Evolutionary conservation across 2,888 invertebrate genomes (phyloP), one percentile per base, ranked within the genome.

Genomic region (Pseudanteris insignis): DNA sequence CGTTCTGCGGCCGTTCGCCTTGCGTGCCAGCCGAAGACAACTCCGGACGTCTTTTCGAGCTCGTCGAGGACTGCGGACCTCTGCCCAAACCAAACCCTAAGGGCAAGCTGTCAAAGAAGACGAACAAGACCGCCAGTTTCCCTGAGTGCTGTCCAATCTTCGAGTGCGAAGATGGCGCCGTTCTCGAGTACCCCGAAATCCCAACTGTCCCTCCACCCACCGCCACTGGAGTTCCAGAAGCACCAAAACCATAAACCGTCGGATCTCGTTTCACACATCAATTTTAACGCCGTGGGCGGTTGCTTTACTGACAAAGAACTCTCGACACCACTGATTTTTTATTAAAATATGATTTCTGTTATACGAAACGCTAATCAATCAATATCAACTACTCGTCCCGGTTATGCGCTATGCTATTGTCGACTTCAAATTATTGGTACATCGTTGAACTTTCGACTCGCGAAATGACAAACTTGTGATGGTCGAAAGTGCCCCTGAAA

Each of bases 1-100:
- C 94, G 2, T 94, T 94, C 88, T 94, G 94, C 75, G 94, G 94
- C n/a, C 88, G 91, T 67, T 91, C 92, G 70, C 92, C 91, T 47
- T 94, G 94, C 81, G 90, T 92, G 2, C 84, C 88, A 68, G 88
- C 89, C 67, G 90, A 91, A 65, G 90, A 91, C 76, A 84, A 85
- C 66, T 86, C 89, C 21, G 87, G 88, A 25, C 87, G 90, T 71
- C 86, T 93, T 0, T 83, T 92, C 66, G 92, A 93, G 81, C 83
- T 91, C 69, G 92, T 92, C 0, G 92, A 93, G 76, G 94, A 94
- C 81, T 94, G 94, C 73, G 94, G 94, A 7, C 93, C 94, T 10
- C 84, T 93, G 65, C 94, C 94, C 2, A 84, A 93, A 66, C 88
- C 91, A 62, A 94, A 94, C 81, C 89, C 89, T 64, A 92, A 92